Base-by-base conservation (phyloP, 1,140 invertebrate species). In the Mya arenaria region DNA sequence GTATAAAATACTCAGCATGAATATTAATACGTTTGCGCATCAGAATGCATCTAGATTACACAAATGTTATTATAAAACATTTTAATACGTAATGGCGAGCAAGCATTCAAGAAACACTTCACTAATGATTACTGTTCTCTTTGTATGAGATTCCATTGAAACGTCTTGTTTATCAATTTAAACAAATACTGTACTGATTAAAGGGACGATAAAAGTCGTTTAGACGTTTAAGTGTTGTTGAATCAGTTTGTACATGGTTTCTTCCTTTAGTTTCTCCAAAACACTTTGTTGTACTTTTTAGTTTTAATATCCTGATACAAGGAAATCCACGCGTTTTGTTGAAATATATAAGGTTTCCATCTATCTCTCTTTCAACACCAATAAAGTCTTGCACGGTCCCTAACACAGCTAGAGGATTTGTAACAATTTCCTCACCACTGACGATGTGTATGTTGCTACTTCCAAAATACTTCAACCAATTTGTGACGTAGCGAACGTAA, bases 261-360 rank as follows among this genome's bases (percentile, higher is more conserved):
- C 97, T 93, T 5, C 97, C 97, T 93, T 98, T 98, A 4, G 96
- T 97, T 92, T 97, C 97, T 58, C 97, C 97, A 41, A 98, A 93
- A 92, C 97, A 98, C 89, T 97, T 97, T 0, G 96, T 96, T 15
- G 94, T 95, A 1, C 96, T 95, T 19, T 95, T 94, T 4, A 95
- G 95, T 88, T 97, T 96, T 8, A 68, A 60, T 88, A 97, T 97
- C 86, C 96, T 95, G 4, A 98, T 93, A 91, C 97, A 98, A 0
- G 97, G 97, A 91, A 98, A 98, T 0, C 97, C 97, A 92, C 98
- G 98, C 1, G 97, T 97, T 3, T 96, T 95, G 92, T 98, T 98
- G 92, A 98, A 97, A 91, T 97, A 97, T 92, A 98, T 98, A 90
- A 98, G 96, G 88, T 96, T 96, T 82, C 97, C 96, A 19, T 95